Conservation (phyloP, 2,113 vertebrate genomes). For the Numida meleagris region DNA sequence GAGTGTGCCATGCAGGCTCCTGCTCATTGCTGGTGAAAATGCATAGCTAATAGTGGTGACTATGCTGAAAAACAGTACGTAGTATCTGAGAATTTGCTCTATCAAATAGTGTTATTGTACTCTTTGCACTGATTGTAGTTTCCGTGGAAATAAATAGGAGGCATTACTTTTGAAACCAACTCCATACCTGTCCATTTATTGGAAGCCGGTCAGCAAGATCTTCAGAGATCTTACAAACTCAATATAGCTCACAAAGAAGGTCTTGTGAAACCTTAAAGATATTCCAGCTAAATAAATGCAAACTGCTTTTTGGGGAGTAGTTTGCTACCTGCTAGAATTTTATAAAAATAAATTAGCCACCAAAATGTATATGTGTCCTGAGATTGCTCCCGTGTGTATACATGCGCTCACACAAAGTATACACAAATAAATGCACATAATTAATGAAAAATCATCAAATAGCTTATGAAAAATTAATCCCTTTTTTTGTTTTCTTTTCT, state of each 20-base stretch:
- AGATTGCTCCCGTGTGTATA: not conserved
- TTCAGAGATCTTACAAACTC: not conserved
- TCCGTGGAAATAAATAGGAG: no score
- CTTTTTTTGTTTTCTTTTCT: not conserved
- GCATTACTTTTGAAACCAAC: no score
- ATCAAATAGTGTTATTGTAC: no score
- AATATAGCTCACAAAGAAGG: not conserved
- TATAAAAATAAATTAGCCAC: no score
- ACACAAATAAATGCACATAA: not conserved
- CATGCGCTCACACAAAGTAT: accelerated
- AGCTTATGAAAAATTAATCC: not conserved
- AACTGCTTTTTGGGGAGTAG: not conserved
- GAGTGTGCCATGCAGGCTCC: no score
- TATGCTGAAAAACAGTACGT: no score
- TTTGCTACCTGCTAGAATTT: not conserved
- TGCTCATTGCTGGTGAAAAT: no score
- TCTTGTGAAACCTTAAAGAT: not conserved
- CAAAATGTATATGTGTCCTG: not conserved
- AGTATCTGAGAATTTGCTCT: no score
- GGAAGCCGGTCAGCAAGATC: no score
- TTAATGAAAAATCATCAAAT: not conserved
- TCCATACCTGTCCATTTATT: no score
- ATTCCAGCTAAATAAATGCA: not conserved
- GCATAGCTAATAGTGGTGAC: no score
- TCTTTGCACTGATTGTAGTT: no score